Evolutionary conservation across 2,888 invertebrate species (phyloP).

Genomic region (Gerosis bhagava): DNA sequence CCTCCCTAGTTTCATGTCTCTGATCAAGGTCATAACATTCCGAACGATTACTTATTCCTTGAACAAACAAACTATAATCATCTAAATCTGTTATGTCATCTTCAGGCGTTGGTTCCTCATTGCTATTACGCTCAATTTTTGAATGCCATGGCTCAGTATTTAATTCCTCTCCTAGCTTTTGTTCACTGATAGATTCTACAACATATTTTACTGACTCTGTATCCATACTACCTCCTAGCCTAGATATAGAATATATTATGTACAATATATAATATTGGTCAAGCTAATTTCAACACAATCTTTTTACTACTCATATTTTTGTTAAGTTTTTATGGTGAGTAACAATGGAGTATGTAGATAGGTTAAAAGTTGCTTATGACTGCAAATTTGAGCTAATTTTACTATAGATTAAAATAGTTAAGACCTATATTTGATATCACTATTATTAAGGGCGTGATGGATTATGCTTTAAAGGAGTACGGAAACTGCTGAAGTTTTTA

Average conservation of each 20-base stretch:
- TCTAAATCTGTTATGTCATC: too few relatives aligned
- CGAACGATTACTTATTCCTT: too few relatives aligned
- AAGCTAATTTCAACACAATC: slow-evolving; percentile 6
- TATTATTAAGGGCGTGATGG: slow-evolving; percentile 16
- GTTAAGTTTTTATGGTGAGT: slow-evolving; percentile 19
- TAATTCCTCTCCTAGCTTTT: too few relatives aligned
- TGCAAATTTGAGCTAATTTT: slow-evolving; percentile 14
- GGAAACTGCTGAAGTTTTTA: slow-evolving; percentile 14
- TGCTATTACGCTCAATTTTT: too few relatives aligned
- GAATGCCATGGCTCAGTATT: too few relatives aligned
- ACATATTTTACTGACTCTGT: slow-evolving; percentile 5
- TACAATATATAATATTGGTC: slow-evolving; percentile 6
- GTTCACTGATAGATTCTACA: slow-evolving; percentile 12
- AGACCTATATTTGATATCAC: slow-evolving; percentile 15
- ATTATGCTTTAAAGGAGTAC: slow-evolving; percentile 17
- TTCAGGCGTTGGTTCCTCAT: too few relatives aligned
- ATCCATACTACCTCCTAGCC: slow-evolving; percentile 7
- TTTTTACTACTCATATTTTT: slow-evolving; percentile 7
- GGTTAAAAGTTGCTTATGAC: slow-evolving; percentile 18
- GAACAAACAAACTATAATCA: too few relatives aligned
- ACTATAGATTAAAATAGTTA: slow-evolving; percentile 12
- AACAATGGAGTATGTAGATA: slow-evolving; percentile 12
- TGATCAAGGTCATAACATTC: too few relatives aligned
- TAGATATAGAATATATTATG: slow-evolving; percentile 12
- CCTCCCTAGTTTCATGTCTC: too few relatives aligned